Evolutionary conservation across 2,113 vertebrate genomes (phyloP), one percentile per base, ranked within the genome.

Genomic region (Dasyornis broadbenti): DNA sequence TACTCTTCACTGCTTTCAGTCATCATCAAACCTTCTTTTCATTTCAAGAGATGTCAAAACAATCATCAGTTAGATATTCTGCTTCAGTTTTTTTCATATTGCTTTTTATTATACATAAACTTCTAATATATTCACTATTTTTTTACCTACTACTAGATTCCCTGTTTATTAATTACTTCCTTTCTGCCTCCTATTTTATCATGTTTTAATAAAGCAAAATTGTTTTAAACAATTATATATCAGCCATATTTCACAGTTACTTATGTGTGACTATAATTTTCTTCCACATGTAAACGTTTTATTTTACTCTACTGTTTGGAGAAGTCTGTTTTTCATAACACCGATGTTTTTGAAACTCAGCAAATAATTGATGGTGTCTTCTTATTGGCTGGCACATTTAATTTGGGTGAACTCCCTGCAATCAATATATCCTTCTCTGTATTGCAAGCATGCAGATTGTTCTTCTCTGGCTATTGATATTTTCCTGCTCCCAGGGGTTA

Each of bases 361-460:
- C 30, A 92, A 93, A 81, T 78, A 94, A 92, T 89, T 95, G 89
- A 90, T 86, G 56, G 11, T 47, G 30, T 54, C 47, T 86, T 82
- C 54, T 90, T 86, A 78, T 64, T 93, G 86, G 64, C 44, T 94
- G 60, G 83, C 52, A 81, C 71, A 77, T 77, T 40, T 96, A 91
- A 66, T 95, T 93, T 90, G 47, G 9, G 68, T 85, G 33, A 93
- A 80, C 50, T 82, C 27, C 47, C 16, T 1, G 4, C n/a, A 86
- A 96, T 82, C 90, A 82, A 83, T 92, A 94, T 40, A 72, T 63
- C 19, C 33, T 66, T 91, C 66, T 92, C 63, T 83, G 75, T 86
- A 92, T 91, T 90, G 27, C 60, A 88, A 68, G 60, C 92, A 81
- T 96, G 71, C 52, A 92, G n/a, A 44, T 91, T 63, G 20, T 83